These are phyloP conservation scores for Kryptolebias marmoratus DNA, from an alignment of 2,113 vertebrate species.

Conservation along the genomic window DNA sequence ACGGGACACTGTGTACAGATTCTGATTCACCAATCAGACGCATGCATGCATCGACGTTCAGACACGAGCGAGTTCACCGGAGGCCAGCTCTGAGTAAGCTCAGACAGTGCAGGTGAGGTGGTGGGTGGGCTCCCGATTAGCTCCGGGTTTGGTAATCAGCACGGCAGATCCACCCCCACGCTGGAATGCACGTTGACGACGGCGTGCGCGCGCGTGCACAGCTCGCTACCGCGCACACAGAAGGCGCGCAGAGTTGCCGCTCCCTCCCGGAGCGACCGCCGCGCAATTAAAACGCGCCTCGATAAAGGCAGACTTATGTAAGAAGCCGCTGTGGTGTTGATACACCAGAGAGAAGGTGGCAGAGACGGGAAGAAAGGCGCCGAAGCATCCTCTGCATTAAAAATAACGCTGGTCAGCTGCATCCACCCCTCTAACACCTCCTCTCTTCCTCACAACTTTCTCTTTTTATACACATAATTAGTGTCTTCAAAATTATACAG, in stretches of 20 bases:
- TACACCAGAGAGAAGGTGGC: conserved; percentile 29
- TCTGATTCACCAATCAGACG: conserved; percentile 23
- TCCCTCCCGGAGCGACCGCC: conserved; percentile 32
- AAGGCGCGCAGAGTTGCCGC: conserved; percentile 39
- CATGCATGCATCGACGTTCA: conserved; percentile 7
- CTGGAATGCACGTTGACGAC: not conserved
- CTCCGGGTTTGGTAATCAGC: conserved; percentile 21
- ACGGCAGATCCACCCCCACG: not conserved
- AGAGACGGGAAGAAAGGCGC: conserved; percentile 19
- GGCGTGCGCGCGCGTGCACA: not conserved
- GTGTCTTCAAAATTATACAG: conserved; percentile 10
- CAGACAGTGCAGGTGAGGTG: conserved; percentile 16
- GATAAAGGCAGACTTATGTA: conserved; percentile 71
- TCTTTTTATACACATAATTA: not conserved
- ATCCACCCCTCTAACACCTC: conserved; percentile 45
- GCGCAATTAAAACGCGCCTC: conserved; percentile 59
- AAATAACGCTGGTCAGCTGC: conserved; percentile 53
- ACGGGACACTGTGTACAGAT: not conserved
- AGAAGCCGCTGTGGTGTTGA: conserved; percentile 58
- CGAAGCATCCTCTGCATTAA: conserved; percentile 35
- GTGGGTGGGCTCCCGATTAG: conserved; percentile 15
- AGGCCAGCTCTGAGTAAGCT: conserved; percentile 23
- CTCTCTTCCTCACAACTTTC: conserved; percentile 19
- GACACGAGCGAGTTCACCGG: not conserved
- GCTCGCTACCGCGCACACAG: not conserved